phyloP scores from a whole-genome alignment of 2,113 vertebrate species.

The Leptobrachium leishanense region DNA sequence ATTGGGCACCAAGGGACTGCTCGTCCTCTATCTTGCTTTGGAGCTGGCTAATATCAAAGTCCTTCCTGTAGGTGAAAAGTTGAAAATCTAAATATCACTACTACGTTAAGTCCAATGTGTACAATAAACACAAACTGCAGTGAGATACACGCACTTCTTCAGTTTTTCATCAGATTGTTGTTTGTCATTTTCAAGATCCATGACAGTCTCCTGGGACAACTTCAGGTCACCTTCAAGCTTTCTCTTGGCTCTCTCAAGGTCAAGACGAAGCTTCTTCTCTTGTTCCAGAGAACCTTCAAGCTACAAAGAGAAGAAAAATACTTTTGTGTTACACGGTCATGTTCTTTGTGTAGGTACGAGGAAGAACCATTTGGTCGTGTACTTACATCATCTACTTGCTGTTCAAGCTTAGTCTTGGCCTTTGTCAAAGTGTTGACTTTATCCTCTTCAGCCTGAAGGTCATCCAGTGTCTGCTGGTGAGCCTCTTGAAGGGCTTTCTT shows the following conservation, averaged over 20 bases:
- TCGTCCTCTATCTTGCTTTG: conserved; percentile 76
- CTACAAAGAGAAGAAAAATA: conserved; percentile 59
- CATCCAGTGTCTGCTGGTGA: conserved; percentile 76
- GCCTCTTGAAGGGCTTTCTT: conserved; percentile 79
- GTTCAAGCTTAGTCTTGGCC: conserved; percentile 75
- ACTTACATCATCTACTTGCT: conserved; percentile 77
- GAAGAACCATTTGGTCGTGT: not conserved
- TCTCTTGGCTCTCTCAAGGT: conserved; percentile 78
- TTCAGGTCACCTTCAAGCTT: too few relatives aligned
- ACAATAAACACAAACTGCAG: conserved; percentile 22
- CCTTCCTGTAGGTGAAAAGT: conserved; percentile 67
- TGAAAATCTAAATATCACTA: not conserved
- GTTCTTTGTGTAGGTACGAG: too few relatives aligned
- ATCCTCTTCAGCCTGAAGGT: conserved; percentile 78
- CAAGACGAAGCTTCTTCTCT: conserved; percentile 76
- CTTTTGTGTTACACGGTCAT: conserved; percentile 67
- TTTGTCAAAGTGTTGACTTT: conserved; percentile 77
- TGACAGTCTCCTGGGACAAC: conserved; percentile 64
- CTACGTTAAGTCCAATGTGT: not conserved
- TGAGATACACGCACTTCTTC: conserved; percentile 67
- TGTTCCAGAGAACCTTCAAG: conserved; percentile 75
- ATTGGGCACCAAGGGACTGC: conserved; percentile 68
- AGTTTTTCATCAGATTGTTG: conserved; percentile 77
- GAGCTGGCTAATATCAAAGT: conserved; percentile 77
- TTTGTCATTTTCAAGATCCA: conserved; percentile 68